A percentile compares a stretch with the other conserved stretches of the same genome.
These are phyloP conservation scores for Hucho hucho DNA, from an alignment of 2,113 vertebrate species.

Conservation along the genomic window DNA sequence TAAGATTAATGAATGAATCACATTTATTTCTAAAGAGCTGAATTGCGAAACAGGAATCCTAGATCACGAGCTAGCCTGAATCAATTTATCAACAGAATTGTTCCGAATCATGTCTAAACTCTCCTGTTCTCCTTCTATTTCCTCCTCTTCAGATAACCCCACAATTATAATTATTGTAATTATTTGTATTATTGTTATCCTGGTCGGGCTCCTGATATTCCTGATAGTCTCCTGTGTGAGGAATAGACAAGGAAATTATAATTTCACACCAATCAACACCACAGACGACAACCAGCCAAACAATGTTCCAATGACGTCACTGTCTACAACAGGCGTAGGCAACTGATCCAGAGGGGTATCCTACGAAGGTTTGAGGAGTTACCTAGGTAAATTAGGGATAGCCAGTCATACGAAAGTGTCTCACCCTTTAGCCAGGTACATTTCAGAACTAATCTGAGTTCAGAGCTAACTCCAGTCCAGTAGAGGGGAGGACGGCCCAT, in stretches of 20 bases:
- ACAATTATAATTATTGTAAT: fast-evolving
- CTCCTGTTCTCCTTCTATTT: not conserved
- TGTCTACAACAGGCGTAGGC: no score
- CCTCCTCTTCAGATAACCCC: not conserved
- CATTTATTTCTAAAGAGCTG: not conserved
- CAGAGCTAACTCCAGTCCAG: no score
- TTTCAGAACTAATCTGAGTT: no score
- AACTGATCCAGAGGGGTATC: no score
- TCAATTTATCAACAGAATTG: not conserved
- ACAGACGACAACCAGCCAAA: not conserved
- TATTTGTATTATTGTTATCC: fast-evolving
- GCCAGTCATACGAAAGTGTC: no score
- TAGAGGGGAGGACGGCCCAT: no score
- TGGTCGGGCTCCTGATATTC: not conserved
- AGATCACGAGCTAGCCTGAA: not conserved
- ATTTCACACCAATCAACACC: not conserved
- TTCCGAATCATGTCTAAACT: not conserved
- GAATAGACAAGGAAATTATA: not conserved
- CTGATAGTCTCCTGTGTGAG: no score
- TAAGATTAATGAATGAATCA: not conserved
- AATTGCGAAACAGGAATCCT: not conserved
- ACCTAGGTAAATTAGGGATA: no score
- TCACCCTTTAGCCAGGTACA: no score
- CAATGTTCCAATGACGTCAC: no score
- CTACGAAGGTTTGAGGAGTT: no score